Base-by-base conservation (phyloP, 1,140 invertebrate species). In the Onthophagus taurus region DNA sequence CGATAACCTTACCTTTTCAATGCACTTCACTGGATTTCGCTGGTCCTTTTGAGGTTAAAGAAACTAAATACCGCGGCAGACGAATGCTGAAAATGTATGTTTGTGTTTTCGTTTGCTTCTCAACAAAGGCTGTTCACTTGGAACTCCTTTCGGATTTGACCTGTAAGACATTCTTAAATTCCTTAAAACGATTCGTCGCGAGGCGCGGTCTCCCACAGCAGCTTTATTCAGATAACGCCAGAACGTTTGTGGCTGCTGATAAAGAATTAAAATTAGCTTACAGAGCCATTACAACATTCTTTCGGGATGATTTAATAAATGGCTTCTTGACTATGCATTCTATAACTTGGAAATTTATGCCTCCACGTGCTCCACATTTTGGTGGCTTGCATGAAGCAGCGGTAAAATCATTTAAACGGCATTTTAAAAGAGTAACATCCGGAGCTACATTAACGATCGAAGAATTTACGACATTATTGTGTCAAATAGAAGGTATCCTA, bases 191-290 rank as follows among this genome's bases (percentile, higher is more conserved):
- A 37, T 37, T 37, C 20, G 12, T 37, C 9, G 16, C 35, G 20
- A 13, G 35, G 11, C 6, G 35, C 8, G 35, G 18, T 17, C n/a
- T 12, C n/a, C 12, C 16, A 12, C 9, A 11, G 16, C 31, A 37
- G 14, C 12, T 37, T 9, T 18, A 18, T 19, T 16, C 13, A 18
- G 35, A 37, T 37, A 37, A 37, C 12, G 35, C 13, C 11, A 37
- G 14, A 9, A 37, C 17, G 7, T 37, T 37, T 16, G 18, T 37
- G 14, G 35, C 14, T 5, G 35, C 35, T 7, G 6, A 37, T 7
- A 37, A n/a, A n/a, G 14, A 37, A 16, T 21, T 37, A 18, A 33
- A 33, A 33, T n/a, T n/a, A n/a, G n/a, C n/a, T n/a, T n/a, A n/a
- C n/a, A n/a, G n/a, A n/a, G n/a, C n/a, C 31, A 33, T 2, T 33